A percentile compares a stretch with the other conserved stretches of the same genome.
These are phyloP conservation scores for Engraulis encrasicolus DNA, from an alignment of 2,113 vertebrate species.

Conservation along the genomic window DNA sequence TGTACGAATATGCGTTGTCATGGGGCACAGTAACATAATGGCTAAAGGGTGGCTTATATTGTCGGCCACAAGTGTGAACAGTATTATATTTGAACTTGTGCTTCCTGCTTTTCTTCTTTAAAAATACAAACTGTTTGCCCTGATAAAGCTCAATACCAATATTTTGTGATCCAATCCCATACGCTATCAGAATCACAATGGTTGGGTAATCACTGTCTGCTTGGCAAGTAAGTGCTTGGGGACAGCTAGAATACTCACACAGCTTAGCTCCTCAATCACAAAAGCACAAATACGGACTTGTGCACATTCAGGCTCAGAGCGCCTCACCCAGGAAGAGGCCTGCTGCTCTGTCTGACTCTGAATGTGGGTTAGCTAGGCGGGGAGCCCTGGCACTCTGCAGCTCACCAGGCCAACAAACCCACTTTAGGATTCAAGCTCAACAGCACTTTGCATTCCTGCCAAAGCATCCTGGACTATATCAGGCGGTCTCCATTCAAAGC, in stretches of 20 bases:
- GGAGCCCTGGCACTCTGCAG: neutral
- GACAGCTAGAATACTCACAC: neutral
- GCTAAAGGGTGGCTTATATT: neutral
- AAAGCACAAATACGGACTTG: neutral
- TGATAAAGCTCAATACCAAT: too few species aligned
- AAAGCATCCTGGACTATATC: too few species aligned
- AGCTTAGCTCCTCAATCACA: neutral
- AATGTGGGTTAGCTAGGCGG: neutral
- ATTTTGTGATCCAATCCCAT: too few species aligned
- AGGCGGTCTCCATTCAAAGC: neutral
- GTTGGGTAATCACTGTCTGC: neutral
- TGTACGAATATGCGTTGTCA: too few species aligned
- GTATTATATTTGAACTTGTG: too few species aligned
- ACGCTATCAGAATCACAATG: neutral
- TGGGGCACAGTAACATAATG: neutral
- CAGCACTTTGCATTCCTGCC: neutral
- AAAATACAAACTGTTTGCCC: too few species aligned
- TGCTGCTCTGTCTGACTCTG: neutral
- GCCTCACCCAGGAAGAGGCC: neutral
- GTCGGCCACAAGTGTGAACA: neutral
- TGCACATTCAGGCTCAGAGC: neutral
- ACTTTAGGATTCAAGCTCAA: neutral
- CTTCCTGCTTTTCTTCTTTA: too few species aligned
- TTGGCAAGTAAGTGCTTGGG: too few species aligned
- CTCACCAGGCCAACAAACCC: neutral